Conservation (phyloP, 2,888 invertebrate species). For the Coelinius sp. region DNA sequence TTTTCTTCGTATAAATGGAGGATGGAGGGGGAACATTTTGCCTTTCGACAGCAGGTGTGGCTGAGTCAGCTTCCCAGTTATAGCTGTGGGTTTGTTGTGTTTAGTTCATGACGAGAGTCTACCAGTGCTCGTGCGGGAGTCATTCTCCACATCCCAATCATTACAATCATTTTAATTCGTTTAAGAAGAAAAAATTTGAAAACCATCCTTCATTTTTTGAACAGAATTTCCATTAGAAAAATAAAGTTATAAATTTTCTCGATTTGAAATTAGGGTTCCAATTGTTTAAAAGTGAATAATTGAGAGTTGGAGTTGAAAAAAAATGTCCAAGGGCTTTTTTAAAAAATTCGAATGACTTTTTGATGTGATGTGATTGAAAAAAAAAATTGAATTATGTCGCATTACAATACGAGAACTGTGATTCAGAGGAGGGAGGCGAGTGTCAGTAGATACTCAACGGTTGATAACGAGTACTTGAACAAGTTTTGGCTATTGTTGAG, state of each 20-base stretch:
- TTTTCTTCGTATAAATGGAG: constrained; percentile 4
- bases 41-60: constrained; percentile 60
- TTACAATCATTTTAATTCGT: not conserved
- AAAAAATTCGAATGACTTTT: not conserved
- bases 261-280: too few species aligned
- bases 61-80: constrained; percentile 65
- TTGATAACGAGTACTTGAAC: constrained; percentile 55
- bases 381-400: constrained; percentile 1
- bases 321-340: not conserved
- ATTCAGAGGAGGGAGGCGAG: constrained; percentile 16
- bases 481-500: constrained; percentile 62
- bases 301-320: not conserved
- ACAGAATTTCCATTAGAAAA: too few species aligned
- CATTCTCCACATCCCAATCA: constrained; percentile 11
- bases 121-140: constrained; percentile 55
- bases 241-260: too few species aligned
- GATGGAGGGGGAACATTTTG: constrained; percentile 23
- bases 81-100: constrained; percentile 64
- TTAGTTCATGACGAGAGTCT: constrained; percentile 61
- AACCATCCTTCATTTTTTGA: not conserved
- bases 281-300: not conserved
- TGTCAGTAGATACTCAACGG: constrained; percentile 31
- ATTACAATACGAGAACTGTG: not conserved
- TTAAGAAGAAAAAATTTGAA: not conserved
- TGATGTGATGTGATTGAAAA: not conserved